Evolutionary conservation across 2,888 invertebrate species (phyloP).

Genomic region (Hipparchia semele): DNA sequence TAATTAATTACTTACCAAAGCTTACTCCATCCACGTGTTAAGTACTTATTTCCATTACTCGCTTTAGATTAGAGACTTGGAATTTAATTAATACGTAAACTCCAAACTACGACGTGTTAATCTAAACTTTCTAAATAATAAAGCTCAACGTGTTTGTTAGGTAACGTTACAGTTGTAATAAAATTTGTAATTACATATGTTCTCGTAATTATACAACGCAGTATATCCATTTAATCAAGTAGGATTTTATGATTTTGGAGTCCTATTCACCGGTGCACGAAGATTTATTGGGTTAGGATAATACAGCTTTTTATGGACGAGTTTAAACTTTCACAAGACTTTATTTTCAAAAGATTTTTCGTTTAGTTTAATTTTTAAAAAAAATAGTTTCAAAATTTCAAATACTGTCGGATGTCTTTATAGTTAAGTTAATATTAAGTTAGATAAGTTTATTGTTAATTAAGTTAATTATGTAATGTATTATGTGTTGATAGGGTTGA

Average conservation of each 20-base stretch:
- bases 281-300: not conserved
- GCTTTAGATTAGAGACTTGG: constrained; percentile 9
- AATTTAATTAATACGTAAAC: constrained; percentile 17
- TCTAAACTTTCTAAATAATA: constrained; percentile 22
- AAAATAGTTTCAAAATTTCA: too few relatives aligned
- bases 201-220: not conserved
- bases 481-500: too few relatives aligned
- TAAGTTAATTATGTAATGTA: too few relatives aligned
- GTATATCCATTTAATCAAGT: constrained; percentile 1
- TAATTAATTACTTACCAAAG: not conserved
- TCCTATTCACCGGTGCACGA: not conserved
- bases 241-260: constrained; percentile 12
- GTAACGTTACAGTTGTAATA: constrained; percentile 16
- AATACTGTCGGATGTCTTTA: too few relatives aligned
- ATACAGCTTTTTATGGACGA: not conserved
- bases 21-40: not conserved
- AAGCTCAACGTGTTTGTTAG: constrained; percentile 22
- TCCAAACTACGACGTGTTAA: constrained; percentile 7
- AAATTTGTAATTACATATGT: constrained; percentile 2
- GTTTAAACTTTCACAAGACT: too few relatives aligned
- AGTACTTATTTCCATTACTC: not conserved
- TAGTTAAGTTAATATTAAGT: too few relatives aligned
- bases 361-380: too few relatives aligned
- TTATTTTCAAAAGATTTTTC: too few relatives aligned
- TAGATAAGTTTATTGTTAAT: too few relatives aligned